These are phyloP conservation scores for Gerris buenoi DNA, from an alignment of 1,140 invertebrate genomes.

Conservation along the genomic window DNA sequence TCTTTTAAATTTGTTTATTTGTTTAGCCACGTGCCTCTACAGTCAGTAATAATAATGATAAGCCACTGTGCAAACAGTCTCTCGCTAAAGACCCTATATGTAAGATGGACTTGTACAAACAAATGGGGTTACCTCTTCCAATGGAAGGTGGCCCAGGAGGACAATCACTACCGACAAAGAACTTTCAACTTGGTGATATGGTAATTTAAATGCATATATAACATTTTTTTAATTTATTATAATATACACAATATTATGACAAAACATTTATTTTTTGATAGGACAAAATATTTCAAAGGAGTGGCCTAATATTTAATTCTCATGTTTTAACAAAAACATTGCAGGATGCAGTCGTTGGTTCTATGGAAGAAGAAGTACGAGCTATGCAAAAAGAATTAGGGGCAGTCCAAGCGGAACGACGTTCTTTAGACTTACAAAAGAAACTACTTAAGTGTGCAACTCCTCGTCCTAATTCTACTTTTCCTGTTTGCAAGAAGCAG, in stretches of 20 bases:
- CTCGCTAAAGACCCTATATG: conserved; percentile 9
- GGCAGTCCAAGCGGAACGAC: conserved; percentile 38
- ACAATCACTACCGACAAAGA: not conserved
- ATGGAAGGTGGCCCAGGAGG: not conserved
- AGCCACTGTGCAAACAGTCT: conserved; percentile 7
- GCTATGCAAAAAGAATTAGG: conserved; percentile 41
- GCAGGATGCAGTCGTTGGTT: conserved; percentile 25
- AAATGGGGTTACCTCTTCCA: conserved; percentile 13
- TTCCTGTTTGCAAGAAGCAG: too few species aligned
- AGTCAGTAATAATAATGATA: too few species aligned
- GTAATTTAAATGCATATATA: not conserved
- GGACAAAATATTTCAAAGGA: too few species aligned
- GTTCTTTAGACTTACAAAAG: conserved; percentile 36
- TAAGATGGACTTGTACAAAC: conserved; percentile 11
- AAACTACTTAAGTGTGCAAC: conserved; percentile 31
- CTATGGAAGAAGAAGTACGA: conserved; percentile 43
- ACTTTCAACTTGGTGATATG: not conserved
- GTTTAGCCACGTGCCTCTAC: too few species aligned
- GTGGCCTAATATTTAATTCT: too few species aligned
- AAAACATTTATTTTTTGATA: too few species aligned
- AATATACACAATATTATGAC: too few species aligned
- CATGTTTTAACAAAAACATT: too few species aligned
- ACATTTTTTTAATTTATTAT: not conserved
- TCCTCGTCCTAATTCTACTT: conserved; percentile 3
- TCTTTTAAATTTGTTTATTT: too few species aligned